These are phyloP conservation scores for Apamea anceps DNA, from an alignment of 2,888 invertebrate species.

Conservation along the genomic window DNA sequence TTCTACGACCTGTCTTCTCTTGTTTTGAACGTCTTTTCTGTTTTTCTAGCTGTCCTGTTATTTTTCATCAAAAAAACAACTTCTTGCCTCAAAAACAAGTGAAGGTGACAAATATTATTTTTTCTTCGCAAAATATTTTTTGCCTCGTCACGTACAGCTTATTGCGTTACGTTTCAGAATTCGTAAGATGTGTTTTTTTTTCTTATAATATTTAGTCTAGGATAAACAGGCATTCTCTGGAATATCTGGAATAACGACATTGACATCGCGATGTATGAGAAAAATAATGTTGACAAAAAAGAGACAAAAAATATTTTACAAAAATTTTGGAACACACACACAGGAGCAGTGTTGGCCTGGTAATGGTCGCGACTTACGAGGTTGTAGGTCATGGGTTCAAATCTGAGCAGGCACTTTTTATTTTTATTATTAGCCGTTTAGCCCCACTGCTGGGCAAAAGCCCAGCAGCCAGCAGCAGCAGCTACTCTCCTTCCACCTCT, in stretches of 20 bases:
- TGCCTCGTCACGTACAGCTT: slow-evolving; percentile 48
- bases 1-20: slow-evolving; percentile 24
- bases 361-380: neutral
- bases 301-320: neutral
- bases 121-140: slow-evolving; percentile 52
- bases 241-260: slow-evolving; percentile 17
- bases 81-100: slow-evolving; percentile 57
- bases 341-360: neutral
- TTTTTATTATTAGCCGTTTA: too few species aligned
- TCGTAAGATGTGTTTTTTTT: slow-evolving; percentile 33
- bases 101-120: slow-evolving; percentile 58
- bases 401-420: neutral
- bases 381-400: neutral
- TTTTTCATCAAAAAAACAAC: slow-evolving; percentile 56
- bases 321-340: neutral
- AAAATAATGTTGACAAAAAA: neutral
- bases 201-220: slow-evolving; percentile 37
- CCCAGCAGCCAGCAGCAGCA: too few species aligned
- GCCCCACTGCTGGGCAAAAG: too few species aligned
- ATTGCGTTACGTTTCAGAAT: slow-evolving; percentile 51
- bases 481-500: too few species aligned
- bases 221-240: slow-evolving; percentile 1
- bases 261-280: neutral
- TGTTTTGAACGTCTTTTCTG: slow-evolving; percentile 52
- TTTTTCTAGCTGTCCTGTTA: slow-evolving; percentile 42